These are phyloP conservation scores for Caenorhabditis sulstoni DNA, from an alignment of 2,888 invertebrate genomes.

Conservation along the genomic window DNA sequence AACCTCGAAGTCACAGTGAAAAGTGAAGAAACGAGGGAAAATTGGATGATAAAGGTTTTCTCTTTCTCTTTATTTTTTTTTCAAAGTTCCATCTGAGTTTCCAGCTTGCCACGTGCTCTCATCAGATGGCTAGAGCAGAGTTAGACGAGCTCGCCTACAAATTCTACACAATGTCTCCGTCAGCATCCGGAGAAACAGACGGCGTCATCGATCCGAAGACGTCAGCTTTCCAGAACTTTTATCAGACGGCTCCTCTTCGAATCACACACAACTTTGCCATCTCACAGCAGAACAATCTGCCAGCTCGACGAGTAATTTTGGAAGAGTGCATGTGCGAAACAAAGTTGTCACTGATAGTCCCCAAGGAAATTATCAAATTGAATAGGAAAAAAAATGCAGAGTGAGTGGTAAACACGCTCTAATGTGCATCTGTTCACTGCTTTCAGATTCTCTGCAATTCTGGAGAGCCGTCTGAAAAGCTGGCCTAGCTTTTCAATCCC, in stretches of 20 bases:
- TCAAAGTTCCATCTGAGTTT: slow-evolving; percentile 14
- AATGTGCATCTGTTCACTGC: neutral
- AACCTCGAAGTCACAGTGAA: slow-evolving; percentile 60
- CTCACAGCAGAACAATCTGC: slow-evolving; percentile 76
- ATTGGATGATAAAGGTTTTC: slow-evolving; percentile 77
- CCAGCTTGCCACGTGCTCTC: slow-evolving; percentile 74
- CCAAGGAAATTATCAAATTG: slow-evolving; percentile 75
- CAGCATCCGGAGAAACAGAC: slow-evolving; percentile 35
- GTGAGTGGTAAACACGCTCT: slow-evolving; percentile 14
- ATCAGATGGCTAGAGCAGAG: slow-evolving; percentile 77
- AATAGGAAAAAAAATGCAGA: slow-evolving; percentile 59
- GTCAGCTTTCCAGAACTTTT: slow-evolving; percentile 67
- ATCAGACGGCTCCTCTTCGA: slow-evolving; percentile 71
- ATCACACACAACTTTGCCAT: slow-evolving; percentile 75
- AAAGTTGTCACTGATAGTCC: slow-evolving; percentile 74
- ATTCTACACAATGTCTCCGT: slow-evolving; percentile 68
- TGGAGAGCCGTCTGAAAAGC: slow-evolving; percentile 57
- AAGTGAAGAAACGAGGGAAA: slow-evolving; percentile 68
- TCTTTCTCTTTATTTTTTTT: neutral
- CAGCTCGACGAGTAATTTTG: slow-evolving; percentile 71
- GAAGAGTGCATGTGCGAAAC: slow-evolving; percentile 77
- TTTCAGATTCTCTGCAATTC: slow-evolving; percentile 58
- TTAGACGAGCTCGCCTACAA: slow-evolving; percentile 76
- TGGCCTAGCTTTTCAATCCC: slow-evolving; percentile 58
- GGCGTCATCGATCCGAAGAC: slow-evolving; percentile 34